These are phyloP conservation scores for Actinostola sp. DNA, from an alignment of 92 coral and sea anemone genomes.

Conservation along the genomic window DNA sequence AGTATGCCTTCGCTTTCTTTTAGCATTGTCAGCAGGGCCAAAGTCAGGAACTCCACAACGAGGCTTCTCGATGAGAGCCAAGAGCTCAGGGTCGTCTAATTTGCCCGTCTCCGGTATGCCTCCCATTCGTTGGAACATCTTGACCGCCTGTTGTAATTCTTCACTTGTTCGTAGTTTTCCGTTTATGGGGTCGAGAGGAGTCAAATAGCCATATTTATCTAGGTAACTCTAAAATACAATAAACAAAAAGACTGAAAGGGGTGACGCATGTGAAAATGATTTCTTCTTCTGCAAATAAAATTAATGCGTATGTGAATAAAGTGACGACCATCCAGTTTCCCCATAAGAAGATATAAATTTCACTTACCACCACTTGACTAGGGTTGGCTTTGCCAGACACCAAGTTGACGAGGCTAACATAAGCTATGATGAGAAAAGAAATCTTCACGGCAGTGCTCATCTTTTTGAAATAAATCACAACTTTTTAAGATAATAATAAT, in stretches of 20 bases:
- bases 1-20: conserved; percentile 61
- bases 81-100: conserved; percentile 63
- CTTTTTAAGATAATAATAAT: neutral
- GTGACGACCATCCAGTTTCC: too few species aligned
- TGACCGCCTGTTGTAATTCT: conserved; percentile 55
- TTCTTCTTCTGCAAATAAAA: too few species aligned
- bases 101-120: conserved; percentile 64
- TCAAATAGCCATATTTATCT: conserved; percentile 61
- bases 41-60: conserved; percentile 80
- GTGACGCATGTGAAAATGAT: too few species aligned
- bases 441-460: conserved; percentile 3
- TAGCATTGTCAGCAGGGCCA: conserved; percentile 66
- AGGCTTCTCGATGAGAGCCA: conserved; percentile 38
- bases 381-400: conserved; percentile 22
- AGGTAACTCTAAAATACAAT: conserved; percentile 64
- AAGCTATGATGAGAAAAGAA: neutral
- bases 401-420: neutral
- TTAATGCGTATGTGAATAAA: too few species aligned
- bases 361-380: conserved; percentile 20
- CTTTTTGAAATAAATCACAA: neutral
- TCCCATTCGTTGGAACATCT: conserved; percentile 57
- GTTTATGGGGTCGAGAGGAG: conserved; percentile 43
- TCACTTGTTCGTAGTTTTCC: conserved; percentile 47
- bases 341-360: too few species aligned
- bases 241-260: neutral